These are phyloP conservation scores for Araneus ventricosus DNA, from an alignment of 1,140 invertebrate species.

Conservation along the genomic window DNA sequence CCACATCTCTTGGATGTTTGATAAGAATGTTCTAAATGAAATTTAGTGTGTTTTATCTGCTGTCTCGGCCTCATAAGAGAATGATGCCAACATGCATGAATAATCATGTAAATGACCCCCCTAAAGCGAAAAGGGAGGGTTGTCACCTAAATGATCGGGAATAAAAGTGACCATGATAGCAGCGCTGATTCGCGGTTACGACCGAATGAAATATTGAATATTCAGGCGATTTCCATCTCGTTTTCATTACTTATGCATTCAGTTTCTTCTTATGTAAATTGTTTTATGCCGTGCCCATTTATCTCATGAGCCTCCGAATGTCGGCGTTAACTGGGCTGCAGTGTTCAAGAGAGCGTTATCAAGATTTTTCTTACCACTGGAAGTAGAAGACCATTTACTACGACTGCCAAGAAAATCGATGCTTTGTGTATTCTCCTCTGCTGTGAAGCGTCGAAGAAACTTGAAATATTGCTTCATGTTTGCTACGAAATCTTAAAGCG, in stretches of 20 bases:
- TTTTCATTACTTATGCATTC: conserved; percentile 72
- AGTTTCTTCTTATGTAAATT: conserved; percentile 74
- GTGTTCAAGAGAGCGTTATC: conserved; percentile 56
- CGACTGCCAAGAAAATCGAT: conserved; percentile 45
- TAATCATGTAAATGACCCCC: conserved; percentile 68
- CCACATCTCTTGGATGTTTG: not conserved
- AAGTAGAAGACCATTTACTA: conserved; percentile 7
- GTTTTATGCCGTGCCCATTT: conserved; percentile 62
- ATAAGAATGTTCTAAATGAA: conserved; percentile 25
- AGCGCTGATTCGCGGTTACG: conserved; percentile 38
- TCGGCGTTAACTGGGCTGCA: conserved; percentile 38
- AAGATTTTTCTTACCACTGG: conserved; percentile 22
- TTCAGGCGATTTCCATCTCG: conserved; percentile 64
- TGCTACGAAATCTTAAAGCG: not conserved
- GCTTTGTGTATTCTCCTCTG: not conserved
- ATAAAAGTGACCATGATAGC: conserved; percentile 49
- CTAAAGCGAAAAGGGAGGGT: not conserved
- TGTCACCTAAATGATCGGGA: conserved; percentile 48
- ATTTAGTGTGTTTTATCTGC: conserved; percentile 35
- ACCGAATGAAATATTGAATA: conserved; percentile 64
- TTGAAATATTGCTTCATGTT: conserved; percentile 6
- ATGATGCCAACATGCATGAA: conserved; percentile 25
- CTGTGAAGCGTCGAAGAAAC: not conserved
- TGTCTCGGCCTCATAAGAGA: not conserved
- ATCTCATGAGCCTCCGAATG: conserved; percentile 34